Evolutionary conservation across 2,113 vertebrate genomes (phyloP).

Genomic region (Isurus oxyrinchus): DNA sequence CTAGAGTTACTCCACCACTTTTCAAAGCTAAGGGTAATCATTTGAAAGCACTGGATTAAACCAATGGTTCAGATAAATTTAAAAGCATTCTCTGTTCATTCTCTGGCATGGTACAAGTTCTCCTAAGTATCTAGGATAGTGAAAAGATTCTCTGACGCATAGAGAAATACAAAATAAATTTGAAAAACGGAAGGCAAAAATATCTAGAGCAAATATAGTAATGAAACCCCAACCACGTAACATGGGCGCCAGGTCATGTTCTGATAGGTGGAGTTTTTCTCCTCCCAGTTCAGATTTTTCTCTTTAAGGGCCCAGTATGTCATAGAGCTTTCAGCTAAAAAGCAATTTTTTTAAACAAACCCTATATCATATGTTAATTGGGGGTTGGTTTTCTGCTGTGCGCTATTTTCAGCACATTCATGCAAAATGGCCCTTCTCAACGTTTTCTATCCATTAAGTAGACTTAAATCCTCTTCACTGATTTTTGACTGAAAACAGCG

Average conservation of each 20-base stretch:
- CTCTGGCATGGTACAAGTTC: not conserved
- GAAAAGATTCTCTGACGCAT: not conserved
- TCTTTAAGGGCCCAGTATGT: not conserved
- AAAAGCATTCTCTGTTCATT: not conserved
- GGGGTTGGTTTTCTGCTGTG: too few species aligned
- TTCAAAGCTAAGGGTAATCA: not conserved
- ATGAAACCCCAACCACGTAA: not conserved
- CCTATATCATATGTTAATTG: not conserved
- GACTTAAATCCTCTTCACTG: not conserved
- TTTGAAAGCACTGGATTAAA: not conserved
- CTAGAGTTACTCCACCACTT: not conserved
- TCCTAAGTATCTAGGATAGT: not conserved
- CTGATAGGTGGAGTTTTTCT: not conserved
- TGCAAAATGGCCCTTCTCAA: not conserved
- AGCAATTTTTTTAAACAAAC: not conserved
- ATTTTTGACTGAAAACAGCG: not conserved
- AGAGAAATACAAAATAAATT: not conserved
- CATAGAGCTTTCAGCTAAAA: not conserved
- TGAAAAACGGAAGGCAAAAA: not conserved
- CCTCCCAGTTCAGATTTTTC: not conserved
- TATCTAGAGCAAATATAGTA: not conserved
- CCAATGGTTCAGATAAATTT: not conserved
- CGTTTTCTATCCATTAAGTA: not conserved
- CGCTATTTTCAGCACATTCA: not conserved
- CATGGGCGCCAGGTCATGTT: not conserved